phyloP scores from a whole-genome alignment of 1,140 invertebrate genomes.

The Atta cephalotes region DNA sequence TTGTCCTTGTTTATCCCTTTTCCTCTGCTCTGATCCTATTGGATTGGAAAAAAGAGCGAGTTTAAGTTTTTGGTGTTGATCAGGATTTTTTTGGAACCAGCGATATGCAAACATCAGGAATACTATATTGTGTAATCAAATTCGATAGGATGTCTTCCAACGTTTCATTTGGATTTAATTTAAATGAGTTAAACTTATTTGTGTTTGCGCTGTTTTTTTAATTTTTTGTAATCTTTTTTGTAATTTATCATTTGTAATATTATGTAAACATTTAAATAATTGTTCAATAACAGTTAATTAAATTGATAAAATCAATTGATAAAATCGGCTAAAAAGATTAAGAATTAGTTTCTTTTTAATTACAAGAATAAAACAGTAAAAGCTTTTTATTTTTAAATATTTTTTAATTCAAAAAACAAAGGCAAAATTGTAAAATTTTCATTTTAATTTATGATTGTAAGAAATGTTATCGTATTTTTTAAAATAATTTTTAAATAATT shows the following conservation, averaged over 20 bases:
- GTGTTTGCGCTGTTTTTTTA: neutral
- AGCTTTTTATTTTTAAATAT: neutral
- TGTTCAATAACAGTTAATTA: neutral
- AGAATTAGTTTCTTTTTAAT: neutral
- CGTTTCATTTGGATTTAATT: neutral
- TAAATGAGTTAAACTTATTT: neutral
- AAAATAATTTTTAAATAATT: slow-evolving; percentile 8
- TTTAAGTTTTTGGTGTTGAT: slow-evolving; percentile 9
- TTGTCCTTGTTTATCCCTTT: slow-evolving; percentile 15
- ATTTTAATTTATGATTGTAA: neutral
- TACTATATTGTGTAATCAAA: slow-evolving; percentile 23
- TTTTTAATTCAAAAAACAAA: neutral
- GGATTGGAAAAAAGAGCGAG: neutral
- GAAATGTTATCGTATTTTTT: neutral
- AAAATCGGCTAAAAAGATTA: neutral
- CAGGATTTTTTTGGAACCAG: neutral
- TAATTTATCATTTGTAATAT: neutral
- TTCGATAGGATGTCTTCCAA: slow-evolving; percentile 20
- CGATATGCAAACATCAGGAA: neutral
- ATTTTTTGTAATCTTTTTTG: neutral
- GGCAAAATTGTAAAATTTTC: neutral
- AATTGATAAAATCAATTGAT: neutral
- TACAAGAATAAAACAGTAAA: neutral
- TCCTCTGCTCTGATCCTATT: neutral
- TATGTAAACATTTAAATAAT: neutral